Evolutionary conservation across 2,797 vertebrate species (phyloP).

Genomic region (Sebastes goodei): DNA sequence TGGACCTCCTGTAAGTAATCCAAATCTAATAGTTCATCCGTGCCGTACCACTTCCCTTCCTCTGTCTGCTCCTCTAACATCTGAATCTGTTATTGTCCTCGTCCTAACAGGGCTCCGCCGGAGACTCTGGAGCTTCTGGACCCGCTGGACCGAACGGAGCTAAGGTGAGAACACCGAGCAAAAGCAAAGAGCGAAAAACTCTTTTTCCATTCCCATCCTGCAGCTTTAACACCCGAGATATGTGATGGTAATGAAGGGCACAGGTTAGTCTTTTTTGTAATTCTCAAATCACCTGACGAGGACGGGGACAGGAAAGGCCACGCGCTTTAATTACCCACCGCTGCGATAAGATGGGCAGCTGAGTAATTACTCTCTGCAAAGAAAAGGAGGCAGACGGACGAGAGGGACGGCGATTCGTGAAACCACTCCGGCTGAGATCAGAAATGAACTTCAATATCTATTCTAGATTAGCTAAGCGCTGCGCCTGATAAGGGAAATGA

Average conservation of each 20-base stretch:
- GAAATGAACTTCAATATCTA: constrained; percentile 60
- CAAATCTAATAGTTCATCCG: neutral
- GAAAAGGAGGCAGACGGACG: constrained; percentile 50
- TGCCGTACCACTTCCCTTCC: neutral
- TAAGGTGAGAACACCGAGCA: constrained; percentile 83
- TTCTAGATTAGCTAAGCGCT: constrained; percentile 56
- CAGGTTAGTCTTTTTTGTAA: constrained; percentile 56
- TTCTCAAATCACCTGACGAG: constrained; percentile 59
- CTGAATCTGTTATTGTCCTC: constrained; percentile 16
- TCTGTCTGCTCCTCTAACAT: neutral
- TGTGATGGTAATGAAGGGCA: constrained; percentile 65
- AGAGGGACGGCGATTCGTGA: constrained; percentile 28
- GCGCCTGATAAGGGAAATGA: constrained; percentile 54
- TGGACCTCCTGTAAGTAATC: constrained; percentile 90
- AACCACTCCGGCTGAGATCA: constrained; percentile 51
- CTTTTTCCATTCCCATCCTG: constrained; percentile 11
- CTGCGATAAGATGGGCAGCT: constrained; percentile 68
- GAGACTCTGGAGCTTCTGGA: constrained; percentile 91
- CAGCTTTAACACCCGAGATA: constrained; percentile 22
- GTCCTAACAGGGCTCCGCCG: constrained; percentile 87
- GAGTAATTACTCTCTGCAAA: constrained; percentile 66
- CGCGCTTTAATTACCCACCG: constrained; percentile 64
- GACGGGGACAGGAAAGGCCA: constrained; percentile 51
- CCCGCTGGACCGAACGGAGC: constrained; percentile 90
- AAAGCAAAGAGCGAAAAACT: constrained; percentile 14